These are phyloP conservation scores for Lutraria lutraria DNA, from an alignment of 2,888 invertebrate species.

Conservation along the genomic window DNA sequence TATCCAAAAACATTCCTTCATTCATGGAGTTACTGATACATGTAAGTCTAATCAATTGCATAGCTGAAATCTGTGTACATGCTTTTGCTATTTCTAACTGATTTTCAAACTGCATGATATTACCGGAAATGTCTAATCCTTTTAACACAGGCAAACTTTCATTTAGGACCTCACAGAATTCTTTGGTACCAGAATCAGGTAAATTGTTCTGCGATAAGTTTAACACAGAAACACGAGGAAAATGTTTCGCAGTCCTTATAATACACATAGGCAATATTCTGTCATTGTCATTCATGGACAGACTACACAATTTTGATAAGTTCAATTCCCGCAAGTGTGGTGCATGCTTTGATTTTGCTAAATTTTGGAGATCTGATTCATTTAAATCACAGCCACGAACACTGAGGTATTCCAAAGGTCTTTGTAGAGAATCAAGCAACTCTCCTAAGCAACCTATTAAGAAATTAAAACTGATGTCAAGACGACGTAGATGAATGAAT, in stretches of 20 bases:
- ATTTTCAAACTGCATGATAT: conserved; percentile 75
- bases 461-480: conserved; percentile 81
- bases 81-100: conserved; percentile 73
- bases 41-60: conserved; percentile 70
- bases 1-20: conserved; percentile 59
- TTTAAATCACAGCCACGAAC: conserved; percentile 80
- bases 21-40: background rate
- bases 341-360: conserved; percentile 77
- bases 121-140: conserved; percentile 77
- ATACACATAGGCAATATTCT: conserved; percentile 75
- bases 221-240: conserved; percentile 74
- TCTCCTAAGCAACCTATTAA: conserved; percentile 80
- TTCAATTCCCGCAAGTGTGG: conserved; percentile 76
- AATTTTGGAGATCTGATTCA: conserved; percentile 74
- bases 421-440: conserved; percentile 71
- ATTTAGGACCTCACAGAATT: conserved; percentile 72
- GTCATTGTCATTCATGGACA: conserved; percentile 77
- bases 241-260: conserved; percentile 73
- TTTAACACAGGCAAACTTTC: conserved; percentile 68
- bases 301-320: conserved; percentile 78
- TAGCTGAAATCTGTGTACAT: conserved; percentile 69
- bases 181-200: conserved; percentile 70
- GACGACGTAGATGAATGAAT: conserved; percentile 65
- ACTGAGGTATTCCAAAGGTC: conserved; percentile 77
- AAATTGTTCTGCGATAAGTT: conserved; percentile 80